phyloP scores from a whole-genome alignment of 1,140 invertebrate species.

The Meloidogyne exigua region DNA sequence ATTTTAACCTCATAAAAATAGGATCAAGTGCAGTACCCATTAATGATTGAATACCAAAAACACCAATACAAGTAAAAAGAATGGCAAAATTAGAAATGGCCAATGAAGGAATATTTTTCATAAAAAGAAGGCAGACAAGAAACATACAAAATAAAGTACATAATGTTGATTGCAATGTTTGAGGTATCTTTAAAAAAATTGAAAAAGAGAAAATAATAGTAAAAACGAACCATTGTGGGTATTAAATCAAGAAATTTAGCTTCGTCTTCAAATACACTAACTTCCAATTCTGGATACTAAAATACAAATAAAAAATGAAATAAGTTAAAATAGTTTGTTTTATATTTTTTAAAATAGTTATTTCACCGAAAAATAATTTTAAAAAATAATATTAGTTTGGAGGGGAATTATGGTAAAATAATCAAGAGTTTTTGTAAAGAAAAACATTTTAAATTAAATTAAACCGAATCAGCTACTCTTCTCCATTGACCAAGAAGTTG shows the following conservation, averaged over 20 bases:
- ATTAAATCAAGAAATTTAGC: slow-evolving; percentile 62
- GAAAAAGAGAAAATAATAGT: neutral
- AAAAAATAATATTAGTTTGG: too few species aligned
- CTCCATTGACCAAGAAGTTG: slow-evolving; percentile 56
- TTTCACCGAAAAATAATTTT: too few species aligned
- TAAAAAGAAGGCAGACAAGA: slow-evolving; percentile 58
- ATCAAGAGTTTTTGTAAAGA: too few species aligned
- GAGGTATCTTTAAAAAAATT: slow-evolving; percentile 41
- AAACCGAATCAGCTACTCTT: slow-evolving; percentile 52
- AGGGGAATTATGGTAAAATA: too few species aligned
- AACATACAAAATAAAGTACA: slow-evolving; percentile 60
- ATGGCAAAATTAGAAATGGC: slow-evolving; percentile 58
- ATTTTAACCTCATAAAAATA: slow-evolving; percentile 24
- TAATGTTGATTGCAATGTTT: slow-evolving; percentile 54
- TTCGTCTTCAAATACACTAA: slow-evolving; percentile 56
- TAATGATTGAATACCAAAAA: slow-evolving; percentile 53
- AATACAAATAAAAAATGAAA: slow-evolving; percentile 26
- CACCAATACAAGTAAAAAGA: slow-evolving; percentile 56
- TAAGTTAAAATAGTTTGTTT: too few species aligned
- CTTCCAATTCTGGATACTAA: slow-evolving; percentile 56
- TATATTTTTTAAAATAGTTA: too few species aligned
- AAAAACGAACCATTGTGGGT: slow-evolving; percentile 44
- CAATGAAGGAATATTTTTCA: slow-evolving; percentile 52
- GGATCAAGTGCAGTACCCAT: slow-evolving; percentile 39
- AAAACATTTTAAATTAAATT: neutral